phyloP scores from a whole-genome alignment of 2,113 vertebrate genomes.

The Salvator merianae region DNA sequence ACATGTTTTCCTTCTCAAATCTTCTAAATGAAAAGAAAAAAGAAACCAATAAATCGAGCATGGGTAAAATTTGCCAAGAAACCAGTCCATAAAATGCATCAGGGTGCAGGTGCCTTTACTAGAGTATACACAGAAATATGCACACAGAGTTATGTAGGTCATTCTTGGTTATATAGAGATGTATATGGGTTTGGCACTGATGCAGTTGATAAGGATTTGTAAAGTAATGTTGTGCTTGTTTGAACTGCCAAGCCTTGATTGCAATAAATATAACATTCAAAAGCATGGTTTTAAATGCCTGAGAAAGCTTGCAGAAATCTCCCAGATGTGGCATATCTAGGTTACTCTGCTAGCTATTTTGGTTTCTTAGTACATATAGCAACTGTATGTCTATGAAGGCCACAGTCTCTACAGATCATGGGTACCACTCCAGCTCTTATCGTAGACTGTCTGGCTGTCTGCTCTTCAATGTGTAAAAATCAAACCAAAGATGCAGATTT shows the following conservation, averaged over 20 bases:
- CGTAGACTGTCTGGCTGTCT: conserved; percentile 61
- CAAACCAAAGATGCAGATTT: conserved; percentile 59
- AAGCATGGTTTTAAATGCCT: conserved; percentile 66
- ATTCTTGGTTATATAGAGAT: conserved; percentile 51
- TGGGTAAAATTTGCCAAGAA: conserved; percentile 45
- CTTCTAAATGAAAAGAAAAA: conserved; percentile 48
- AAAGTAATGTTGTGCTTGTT: conserved; percentile 31
- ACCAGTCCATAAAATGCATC: conserved; percentile 14
- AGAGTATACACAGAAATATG: conserved; percentile 45
- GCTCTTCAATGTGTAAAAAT: conserved; percentile 57
- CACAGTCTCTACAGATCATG: conserved; percentile 65
- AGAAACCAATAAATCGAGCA: conserved; percentile 45
- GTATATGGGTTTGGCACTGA: conserved; percentile 41
- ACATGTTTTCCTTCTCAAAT: conserved; percentile 34
- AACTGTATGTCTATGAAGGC: conserved; percentile 73
- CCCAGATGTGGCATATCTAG: conserved; percentile 72
- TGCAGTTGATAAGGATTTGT: conserved; percentile 26
- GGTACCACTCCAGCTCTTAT: conserved; percentile 60
- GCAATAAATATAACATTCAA: conserved; percentile 33
- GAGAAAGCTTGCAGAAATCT: conserved; percentile 54
- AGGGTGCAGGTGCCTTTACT: conserved; percentile 57
- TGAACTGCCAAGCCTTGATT: conserved; percentile 57
- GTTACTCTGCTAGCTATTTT: conserved; percentile 69
- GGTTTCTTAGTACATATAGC: conserved; percentile 70
- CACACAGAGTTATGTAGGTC: conserved; percentile 75